Percentiles rank a stretch among this genome's conserved stretches.
Conservation (phyloP, 1,140 invertebrate species). For the Mycetomoellerius zeteki region DNA sequence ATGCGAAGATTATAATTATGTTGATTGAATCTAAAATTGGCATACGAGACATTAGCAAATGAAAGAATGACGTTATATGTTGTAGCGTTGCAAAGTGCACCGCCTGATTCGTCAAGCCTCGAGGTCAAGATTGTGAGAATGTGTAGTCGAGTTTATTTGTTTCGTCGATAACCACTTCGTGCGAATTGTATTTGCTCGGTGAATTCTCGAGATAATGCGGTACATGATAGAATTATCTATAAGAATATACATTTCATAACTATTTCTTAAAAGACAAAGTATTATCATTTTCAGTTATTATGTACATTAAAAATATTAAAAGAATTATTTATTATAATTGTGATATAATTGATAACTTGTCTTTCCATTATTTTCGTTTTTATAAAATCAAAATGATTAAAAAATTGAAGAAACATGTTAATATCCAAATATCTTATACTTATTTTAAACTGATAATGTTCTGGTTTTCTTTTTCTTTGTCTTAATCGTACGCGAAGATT, state of each 20-base stretch:
- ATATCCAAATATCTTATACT: no score
- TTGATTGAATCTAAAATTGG: background rate
- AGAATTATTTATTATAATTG: background rate
- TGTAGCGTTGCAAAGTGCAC: background rate
- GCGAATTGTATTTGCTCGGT: conserved; percentile 22
- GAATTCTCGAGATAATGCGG: conserved; percentile 2
- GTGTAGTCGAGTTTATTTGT: conserved; percentile 36
- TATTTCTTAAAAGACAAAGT: background rate
- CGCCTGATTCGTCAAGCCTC: conserved; percentile 4
- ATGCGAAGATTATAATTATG: background rate
- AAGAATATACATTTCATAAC: background rate
- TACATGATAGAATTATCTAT: background rate
- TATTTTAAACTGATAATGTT: no score
- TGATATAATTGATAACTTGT: background rate
- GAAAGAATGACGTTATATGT: background rate
- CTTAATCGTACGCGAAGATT: no score
- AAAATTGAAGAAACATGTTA: no score
- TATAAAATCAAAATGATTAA: background rate
- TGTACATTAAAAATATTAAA: background rate
- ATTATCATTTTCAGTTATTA: background rate
- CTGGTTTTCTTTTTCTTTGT: no score
- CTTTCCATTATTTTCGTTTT: background rate
- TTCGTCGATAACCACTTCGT: conserved; percentile 39
- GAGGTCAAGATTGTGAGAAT: background rate
- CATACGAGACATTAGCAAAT: background rate